phyloP scores from a whole-genome alignment of 2,113 vertebrate genomes.

The Gymnogyps californianus region DNA sequence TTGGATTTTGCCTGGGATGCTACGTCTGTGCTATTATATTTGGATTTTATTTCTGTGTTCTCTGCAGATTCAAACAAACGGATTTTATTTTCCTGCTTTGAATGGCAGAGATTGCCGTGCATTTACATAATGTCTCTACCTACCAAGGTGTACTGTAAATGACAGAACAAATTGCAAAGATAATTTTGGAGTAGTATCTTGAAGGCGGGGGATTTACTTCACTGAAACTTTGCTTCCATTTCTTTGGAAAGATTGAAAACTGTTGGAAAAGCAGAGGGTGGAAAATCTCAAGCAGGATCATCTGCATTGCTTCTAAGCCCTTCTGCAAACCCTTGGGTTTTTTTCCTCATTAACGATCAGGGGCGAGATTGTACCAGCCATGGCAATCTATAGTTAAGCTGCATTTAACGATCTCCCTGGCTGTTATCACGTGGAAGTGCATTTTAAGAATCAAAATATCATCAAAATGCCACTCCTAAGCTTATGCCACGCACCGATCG shows the following conservation, averaged over 20 bases:
- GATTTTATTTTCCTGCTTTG: not conserved
- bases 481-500: rapidly evolving
- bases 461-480: not conserved
- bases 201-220: not conserved
- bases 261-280: not conserved
- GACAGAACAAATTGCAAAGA: not conserved
- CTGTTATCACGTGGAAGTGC: rapidly evolving
- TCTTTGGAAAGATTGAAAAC: not conserved
- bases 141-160: not conserved
- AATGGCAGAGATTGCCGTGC: not conserved
- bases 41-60: not conserved
- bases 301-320: not conserved
- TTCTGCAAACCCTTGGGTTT: not conserved
- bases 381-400: not conserved
- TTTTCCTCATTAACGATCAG: not conserved
- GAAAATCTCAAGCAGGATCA: not conserved
- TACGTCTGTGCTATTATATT: not conserved
- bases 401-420: not conserved
- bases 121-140: not conserved
- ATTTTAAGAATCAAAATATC: not conserved
- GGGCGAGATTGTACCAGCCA: not conserved
- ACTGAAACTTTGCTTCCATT: not conserved
- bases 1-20: not conserved
- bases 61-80: not conserved
- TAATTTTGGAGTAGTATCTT: not conserved